A percentile compares a stretch with the other conserved stretches of the same genome.
phyloP scores from a whole-genome alignment of 35 echinoderm and acorn worm genomes.

The Apostichopus californicus region DNA sequence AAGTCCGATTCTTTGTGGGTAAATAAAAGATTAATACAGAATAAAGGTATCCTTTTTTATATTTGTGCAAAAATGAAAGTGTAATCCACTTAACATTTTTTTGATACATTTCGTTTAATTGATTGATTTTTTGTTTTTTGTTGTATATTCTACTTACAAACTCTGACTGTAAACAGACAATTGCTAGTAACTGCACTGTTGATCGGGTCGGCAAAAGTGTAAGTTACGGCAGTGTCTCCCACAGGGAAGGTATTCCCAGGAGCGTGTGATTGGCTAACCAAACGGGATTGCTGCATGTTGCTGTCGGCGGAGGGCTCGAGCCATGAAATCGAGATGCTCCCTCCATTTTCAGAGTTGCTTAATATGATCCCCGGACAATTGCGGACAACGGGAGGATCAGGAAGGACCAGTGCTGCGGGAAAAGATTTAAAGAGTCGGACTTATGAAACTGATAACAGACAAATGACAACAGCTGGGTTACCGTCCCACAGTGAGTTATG shows the following conservation, averaged over 20 bases:
- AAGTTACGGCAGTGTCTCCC: neutral
- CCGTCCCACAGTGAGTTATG: no score
- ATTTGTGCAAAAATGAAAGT: no score
- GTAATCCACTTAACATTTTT: no score
- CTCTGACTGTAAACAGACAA: conserved; percentile 11
- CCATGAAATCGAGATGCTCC: neutral
- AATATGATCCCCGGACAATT: neutral
- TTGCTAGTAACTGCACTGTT: neutral
- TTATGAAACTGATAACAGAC: no score
- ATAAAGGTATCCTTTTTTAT: no score
- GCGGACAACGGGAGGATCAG: conserved; percentile 1
- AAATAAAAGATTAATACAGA: no score
- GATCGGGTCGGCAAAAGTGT: conserved; percentile 7
- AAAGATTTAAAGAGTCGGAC: neutral
- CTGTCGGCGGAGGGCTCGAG: neutral
- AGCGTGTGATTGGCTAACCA: conserved; percentile 10
- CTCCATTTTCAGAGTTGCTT: neutral
- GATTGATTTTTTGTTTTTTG: no score
- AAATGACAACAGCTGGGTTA: no score
- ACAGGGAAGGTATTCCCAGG: conserved; percentile 1
- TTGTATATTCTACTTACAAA: conserved; percentile 6
- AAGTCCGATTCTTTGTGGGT: no score
- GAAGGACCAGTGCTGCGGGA: neutral
- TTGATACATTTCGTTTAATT: no score
- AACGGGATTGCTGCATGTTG: neutral